Evolutionary conservation across 2,113 vertebrate genomes (phyloP), one percentile per base, ranked within the genome.

Genomic region (Labeo rohita): DNA sequence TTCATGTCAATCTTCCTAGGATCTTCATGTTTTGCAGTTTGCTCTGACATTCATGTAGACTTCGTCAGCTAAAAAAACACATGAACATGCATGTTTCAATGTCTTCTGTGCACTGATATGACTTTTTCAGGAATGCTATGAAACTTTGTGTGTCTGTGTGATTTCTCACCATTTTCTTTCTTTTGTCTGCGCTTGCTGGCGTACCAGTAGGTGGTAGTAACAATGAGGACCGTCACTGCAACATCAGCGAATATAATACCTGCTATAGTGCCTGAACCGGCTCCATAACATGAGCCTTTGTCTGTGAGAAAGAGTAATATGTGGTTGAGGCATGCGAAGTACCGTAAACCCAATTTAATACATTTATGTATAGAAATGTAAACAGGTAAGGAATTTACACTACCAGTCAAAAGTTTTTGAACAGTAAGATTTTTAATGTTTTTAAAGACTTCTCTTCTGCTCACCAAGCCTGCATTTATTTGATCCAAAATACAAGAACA

Each of bases 41-140:
- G 92, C 92, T 65, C 92, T 92, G 63, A 94, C 92, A 68, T 95
- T 95, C 94, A 94, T 94, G 68, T 95, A 95, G 86, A 95, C 91
- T 85, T 93, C 92, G 63, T 95, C 23, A 82, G 92, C 95, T 95
- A 92, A 89, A 74, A 80, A 84, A 78, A 36, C 8, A 84, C 28
- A 84, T 16, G 61, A n/a, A 66, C 13, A 34, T 3, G 39, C 21
- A 36, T 68, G 65, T 28, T 70, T 21, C 63, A 43, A 84, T 43
- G n/a, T 16, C 11, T 18, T 8, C 13, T 16, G 34, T 84, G 66
- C 15, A 72, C 16, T 68, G 34, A 8, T 28, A 2, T 28, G 28
- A 28, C 28, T 28, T 28, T 2, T 61, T 34, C 56, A 56, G 18
- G 13, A 75, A 21, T 16, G 45, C 11, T 6, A 36, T 10, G 8